These are phyloP conservation scores for Agrenia bidenticulata DNA, from an alignment of 2,888 invertebrate genomes.

Conservation along the genomic window DNA sequence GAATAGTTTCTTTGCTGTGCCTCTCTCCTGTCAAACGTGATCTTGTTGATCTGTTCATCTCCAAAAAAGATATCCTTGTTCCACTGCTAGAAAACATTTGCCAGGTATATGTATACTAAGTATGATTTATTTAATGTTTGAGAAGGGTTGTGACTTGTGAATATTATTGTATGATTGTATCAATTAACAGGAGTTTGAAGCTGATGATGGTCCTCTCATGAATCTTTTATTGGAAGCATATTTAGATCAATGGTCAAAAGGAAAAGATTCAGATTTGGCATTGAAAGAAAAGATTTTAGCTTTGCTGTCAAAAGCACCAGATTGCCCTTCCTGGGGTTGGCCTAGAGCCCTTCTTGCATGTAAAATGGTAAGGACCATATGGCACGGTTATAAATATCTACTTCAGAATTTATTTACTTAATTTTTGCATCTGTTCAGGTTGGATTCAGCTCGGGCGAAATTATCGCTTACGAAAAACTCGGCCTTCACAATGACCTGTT, in stretches of 20 bases:
- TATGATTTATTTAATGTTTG: not conserved
- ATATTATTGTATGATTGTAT: conserved; percentile 12
- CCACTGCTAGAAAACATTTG: conserved; percentile 51
- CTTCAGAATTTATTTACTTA: not conserved
- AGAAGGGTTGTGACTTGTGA: too few species aligned
- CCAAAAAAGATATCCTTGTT: conserved; percentile 49
- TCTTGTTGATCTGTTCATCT: conserved; percentile 50
- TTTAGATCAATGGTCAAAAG: conserved; percentile 45
- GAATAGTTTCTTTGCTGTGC: conserved; percentile 45
- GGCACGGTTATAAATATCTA: not conserved
- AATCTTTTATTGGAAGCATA: conserved; percentile 50
- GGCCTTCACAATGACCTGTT: conserved; percentile 50
- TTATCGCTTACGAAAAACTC: conserved; percentile 51
- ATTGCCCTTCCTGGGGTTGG: conserved; percentile 52
- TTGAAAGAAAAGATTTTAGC: conserved; percentile 48
- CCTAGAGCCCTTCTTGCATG: conserved; percentile 50
- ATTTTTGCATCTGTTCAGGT: conserved; percentile 32
- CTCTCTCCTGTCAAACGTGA: conserved; percentile 49
- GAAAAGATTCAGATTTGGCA: conserved; percentile 38
- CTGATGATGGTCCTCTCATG: conserved; percentile 50
- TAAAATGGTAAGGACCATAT: conserved; percentile 45
- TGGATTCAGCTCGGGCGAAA: conserved; percentile 49
- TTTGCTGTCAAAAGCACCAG: conserved; percentile 49
- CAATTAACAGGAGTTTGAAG: conserved; percentile 46
- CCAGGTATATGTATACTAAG: too few species aligned